Evolutionary conservation across 2,888 invertebrate genomes (phyloP), one percentile per base, ranked within the genome.

Genomic region (Pammene fasciana): DNA sequence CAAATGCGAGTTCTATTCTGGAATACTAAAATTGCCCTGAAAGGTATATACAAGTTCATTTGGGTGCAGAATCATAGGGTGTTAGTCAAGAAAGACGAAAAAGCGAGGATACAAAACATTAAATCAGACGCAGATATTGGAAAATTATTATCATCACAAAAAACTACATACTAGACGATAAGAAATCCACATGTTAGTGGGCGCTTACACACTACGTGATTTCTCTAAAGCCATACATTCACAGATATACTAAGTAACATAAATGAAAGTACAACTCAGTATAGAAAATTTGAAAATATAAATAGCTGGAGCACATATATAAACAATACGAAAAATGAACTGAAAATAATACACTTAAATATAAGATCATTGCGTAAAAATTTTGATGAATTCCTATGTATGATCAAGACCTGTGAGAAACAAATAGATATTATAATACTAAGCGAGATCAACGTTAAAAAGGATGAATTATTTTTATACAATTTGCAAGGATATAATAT

Each of bases 271-370:
- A 55, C 9, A 55, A n/a, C n/a, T n/a, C n/a, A n/a, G n/a, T n/a
- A n/a, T n/a, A n/a, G n/a, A n/a, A n/a, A n/a, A n/a, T n/a, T n/a
- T n/a, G n/a, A n/a, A n/a, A n/a, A n/a, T n/a, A n/a, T n/a, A n/a
- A n/a, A n/a, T n/a, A n/a, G 14, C 7, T 55, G 55, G 55, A 38
- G 55, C 16, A 9, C 6, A n/a, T 36, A 55, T 11, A 55, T 55
- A 36, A 38, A 55, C 38, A 55, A 55, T 9, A 46, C 46, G n/a
- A 46, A 13, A 14, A 46, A 52, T 26, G 52, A 52, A 18, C 18
- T 52, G 11, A 18, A 55, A 38, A 38, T 55, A 55, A 55, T 55
- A 11, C 55, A 55, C 14, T 36, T 55, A 36, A 55, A 55, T 55
- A 55, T 55, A 13, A 55, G 55, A 36, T 55, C 55, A 8, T 11